Percentiles rank a stretch among this genome's conserved stretches.
phyloP scores from a whole-genome alignment of 2,888 invertebrate genomes.

The Lepidocyrtinus sp. region DNA sequence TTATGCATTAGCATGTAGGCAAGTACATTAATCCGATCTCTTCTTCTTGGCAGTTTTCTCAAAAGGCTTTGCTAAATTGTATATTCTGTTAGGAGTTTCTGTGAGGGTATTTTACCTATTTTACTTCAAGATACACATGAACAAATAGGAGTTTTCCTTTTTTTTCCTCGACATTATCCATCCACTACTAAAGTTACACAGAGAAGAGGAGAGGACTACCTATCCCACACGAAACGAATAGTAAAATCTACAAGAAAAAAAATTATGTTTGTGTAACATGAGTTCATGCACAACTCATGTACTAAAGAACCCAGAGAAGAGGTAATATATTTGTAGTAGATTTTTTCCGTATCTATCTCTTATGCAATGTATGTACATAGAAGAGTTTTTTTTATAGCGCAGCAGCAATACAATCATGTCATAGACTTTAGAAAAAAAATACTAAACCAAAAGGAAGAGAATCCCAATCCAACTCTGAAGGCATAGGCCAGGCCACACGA shows the following conservation, averaged over 20 bases:
- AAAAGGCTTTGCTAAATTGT: not conserved
- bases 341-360: slow-evolving; percentile 9
- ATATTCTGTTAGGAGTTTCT: not conserved
- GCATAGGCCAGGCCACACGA: slow-evolving; percentile 18
- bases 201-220: not conserved
- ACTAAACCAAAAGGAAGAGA: slow-evolving; percentile 20
- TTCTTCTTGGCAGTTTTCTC: not conserved
- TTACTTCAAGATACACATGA: not conserved
- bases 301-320: not conserved
- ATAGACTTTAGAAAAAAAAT: slow-evolving; percentile 15
- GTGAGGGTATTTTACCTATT: too few relatives aligned
- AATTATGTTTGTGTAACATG: slow-evolving; percentile 6
- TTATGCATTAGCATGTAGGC: not conserved
- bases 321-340: slow-evolving; percentile 8
- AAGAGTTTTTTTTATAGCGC: slow-evolving; percentile 41
- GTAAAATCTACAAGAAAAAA: slow-evolving; percentile 5
- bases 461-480: slow-evolving; percentile 21
- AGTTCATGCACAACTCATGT: not conserved
- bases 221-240: not conserved
- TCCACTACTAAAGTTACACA: not conserved
- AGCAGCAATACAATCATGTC: slow-evolving; percentile 54
- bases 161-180: not conserved
- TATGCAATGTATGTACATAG: slow-evolving; percentile 6
- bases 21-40: not conserved
- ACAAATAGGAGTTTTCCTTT: not conserved